phyloP scores from a whole-genome alignment of 2,888 invertebrate genomes.

The Argyra leucocephala region DNA sequence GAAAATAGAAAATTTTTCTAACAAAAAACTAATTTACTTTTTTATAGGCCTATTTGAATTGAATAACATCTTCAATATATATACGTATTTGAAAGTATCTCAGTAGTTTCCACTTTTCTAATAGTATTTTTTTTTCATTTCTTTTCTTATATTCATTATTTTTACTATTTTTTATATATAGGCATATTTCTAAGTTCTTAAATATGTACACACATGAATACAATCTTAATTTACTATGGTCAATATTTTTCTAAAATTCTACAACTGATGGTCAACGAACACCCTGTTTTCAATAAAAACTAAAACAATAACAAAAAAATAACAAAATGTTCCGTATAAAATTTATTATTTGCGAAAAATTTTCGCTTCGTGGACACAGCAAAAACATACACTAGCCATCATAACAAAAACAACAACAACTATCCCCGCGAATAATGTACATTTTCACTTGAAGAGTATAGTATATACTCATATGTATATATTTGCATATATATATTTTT shows the following conservation, averaged over 20 bases:
- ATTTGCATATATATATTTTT: not conserved
- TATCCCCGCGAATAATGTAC: constrained; percentile 1
- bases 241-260: not conserved
- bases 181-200: too few relatives aligned
- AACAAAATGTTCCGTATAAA: not conserved
- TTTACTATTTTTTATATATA: too few relatives aligned
- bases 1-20: not conserved
- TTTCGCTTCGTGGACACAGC: constrained; percentile 4
- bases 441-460: not conserved
- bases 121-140: not conserved
- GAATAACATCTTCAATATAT: too few relatives aligned
- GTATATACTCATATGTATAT: not conserved
- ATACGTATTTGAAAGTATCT: too few relatives aligned
- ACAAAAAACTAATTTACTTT: not conserved
- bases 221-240: not conserved
- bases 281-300: not conserved
- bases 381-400: not conserved
- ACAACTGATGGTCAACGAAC: not conserved
- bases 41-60: too few relatives aligned
- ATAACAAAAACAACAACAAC: not conserved
- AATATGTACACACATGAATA: not conserved
- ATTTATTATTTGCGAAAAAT: constrained; percentile 6
- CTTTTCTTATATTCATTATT: not conserved
- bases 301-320: not conserved
- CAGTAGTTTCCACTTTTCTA: not conserved